Evolutionary conservation across 2,888 invertebrate genomes (phyloP).

Genomic region (Pseudanteris insignis): DNA sequence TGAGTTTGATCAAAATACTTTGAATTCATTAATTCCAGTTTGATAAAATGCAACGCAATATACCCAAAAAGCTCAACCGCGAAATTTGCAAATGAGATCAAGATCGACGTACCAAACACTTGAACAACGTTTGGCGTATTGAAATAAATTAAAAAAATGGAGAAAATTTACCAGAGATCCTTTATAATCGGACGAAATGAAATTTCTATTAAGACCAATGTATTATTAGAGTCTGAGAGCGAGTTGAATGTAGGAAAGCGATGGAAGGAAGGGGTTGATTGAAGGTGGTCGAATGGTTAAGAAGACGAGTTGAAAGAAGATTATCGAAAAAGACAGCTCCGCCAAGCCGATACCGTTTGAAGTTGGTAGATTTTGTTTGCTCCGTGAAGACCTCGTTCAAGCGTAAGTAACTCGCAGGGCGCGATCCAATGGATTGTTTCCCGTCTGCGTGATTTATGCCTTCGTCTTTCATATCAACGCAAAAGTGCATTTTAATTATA

Average conservation of each 20-base stretch:
- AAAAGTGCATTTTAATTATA: conserved; percentile 34
- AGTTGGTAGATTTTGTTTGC: too few relatives aligned
- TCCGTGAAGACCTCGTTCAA: conserved; percentile 2
- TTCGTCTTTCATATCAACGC: conserved; percentile 27
- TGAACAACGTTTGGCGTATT: too few relatives aligned
- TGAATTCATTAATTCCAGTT: too few relatives aligned
- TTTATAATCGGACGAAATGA: conserved; percentile 52
- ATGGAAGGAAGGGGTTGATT: conserved; percentile 35
- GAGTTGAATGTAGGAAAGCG: conserved; percentile 37
- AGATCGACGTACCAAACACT: too few relatives aligned
- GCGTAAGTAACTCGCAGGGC: conserved; percentile 45
- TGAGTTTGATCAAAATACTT: too few relatives aligned
- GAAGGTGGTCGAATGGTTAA: conserved; percentile 14
- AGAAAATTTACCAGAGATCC: conserved; percentile 12
- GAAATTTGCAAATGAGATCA: too few relatives aligned
- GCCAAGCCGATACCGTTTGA: too few relatives aligned
- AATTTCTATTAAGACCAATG: conserved; percentile 55
- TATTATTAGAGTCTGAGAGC: conserved; percentile 48
- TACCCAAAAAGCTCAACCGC: too few relatives aligned
- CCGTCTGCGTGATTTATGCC: conserved; percentile 49
- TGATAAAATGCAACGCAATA: too few relatives aligned
- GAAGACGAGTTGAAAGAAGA: conserved; percentile 6
- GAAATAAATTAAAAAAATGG: conserved; percentile 4
- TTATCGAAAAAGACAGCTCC: conserved; percentile 16
- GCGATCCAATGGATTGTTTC: conserved; percentile 48